Evolutionary conservation across 1,140 invertebrate species (phyloP), one percentile per base, ranked within the genome.

Genomic region (Heliothis virescens): DNA sequence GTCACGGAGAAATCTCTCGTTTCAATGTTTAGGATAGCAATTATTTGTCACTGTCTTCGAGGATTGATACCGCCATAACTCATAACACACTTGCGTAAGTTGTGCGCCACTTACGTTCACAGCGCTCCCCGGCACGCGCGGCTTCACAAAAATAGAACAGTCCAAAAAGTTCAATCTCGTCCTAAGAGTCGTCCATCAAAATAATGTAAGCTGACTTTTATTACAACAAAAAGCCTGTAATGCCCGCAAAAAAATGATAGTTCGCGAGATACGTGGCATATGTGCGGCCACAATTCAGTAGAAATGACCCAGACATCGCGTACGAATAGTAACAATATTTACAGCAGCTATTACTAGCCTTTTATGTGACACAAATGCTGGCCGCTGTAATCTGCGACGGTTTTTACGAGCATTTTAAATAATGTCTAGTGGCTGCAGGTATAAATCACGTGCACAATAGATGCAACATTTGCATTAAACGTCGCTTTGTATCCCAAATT

Each of bases 401-500:
- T 88, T 89, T 90, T 91, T 91, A 89, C 84, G 87, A 87, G 83
- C 81, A 82, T 87, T 89, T 90, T 87, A 87, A 88, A 78, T 86
- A 83, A 85, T 85, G 82, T 84, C 81, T 85, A 86, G 74, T 77
- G 79, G 77, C 60, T 72, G 55, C 80, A 81, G 60, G 80, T 86
- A 85, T 87, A 89, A 87, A 88, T 90, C 88, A 89, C 75, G 12
- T 57, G 59, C 75, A 87, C 84, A 89, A 90, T 88, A 85, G 83
- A 84, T 85, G 82, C 76, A 82, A 50, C 71, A 90, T 91, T 91
- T 90, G 83, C 89, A 91, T 89, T 89, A 87, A 88, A 80, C 80
- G 82, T 72, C 79, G 79, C 84, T 84, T 78, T 82, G 78, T 85
- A 71, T 81, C 79, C 78, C 65, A 88, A 88, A 88, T 89, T 82